Base-by-base conservation (phyloP, 2,888 invertebrate species). In the Arenicola marina region DNA sequence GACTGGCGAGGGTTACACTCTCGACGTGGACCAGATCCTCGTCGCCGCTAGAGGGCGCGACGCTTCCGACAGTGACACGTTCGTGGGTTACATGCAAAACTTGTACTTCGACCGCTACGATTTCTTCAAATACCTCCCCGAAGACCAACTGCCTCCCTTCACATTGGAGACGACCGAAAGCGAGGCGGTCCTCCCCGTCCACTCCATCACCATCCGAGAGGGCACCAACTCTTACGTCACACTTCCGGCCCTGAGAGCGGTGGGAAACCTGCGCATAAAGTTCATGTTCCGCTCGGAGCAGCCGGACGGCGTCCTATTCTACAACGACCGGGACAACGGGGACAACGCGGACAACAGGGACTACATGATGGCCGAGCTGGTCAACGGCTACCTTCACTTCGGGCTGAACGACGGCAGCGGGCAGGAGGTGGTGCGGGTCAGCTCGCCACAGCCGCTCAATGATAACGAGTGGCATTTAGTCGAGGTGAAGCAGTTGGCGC, bases 261-360 rank as follows among this genome's bases (percentile, higher is more conserved):
- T 57, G 24, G 63, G 62, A 2, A 53, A 61, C 55, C 33, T 68
- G 3, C 59, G 51, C 31, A 28, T 81, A 4, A 63, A 71, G 29
- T 75, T 80, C 67, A 73, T 74, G 58, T 78, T 82, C 70, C 73
- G 75, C 44, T 80, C 81, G 0, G 65, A 73, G n/a, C 70, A 76
- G 53, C 65, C 71, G 29, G 66, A 77, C 32, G 82, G 79, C 32
- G 59, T 82, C 3, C 59, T 82, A 15, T 46, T 72, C 21, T 71
- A 68, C 64, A 71, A 70, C 31, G 61, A 54, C 53, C 11, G 11
- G 43, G 11, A 15, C n/a, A 31, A 78, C 79, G 0, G n/a, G n/a
- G n/a, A n/a, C n/a, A n/a, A n/a, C n/a, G 66, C 74, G 21, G 67
- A 75, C 53, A 62, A 70, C 29, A 46, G 48, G 7, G 56, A 56